Evolutionary conservation across 2,888 invertebrate species (phyloP).

Genomic region (Scaptomyza cyrtandrae): DNA sequence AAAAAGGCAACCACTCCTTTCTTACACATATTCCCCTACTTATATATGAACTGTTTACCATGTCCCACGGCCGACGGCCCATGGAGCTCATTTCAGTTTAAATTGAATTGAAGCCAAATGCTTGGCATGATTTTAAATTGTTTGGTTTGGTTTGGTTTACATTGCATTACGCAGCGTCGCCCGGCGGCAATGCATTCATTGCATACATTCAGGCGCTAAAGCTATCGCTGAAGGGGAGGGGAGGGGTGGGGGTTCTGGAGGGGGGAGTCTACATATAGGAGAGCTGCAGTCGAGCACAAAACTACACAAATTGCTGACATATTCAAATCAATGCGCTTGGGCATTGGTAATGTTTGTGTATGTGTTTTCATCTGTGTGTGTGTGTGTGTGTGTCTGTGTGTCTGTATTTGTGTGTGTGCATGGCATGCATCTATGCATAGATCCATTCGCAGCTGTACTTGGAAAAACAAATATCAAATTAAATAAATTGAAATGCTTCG

Average conservation of each 20-base stretch:
- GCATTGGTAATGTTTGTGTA: slow-evolving; percentile 49
- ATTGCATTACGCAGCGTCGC: slow-evolving; percentile 72
- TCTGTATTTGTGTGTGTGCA: slow-evolving; percentile 6
- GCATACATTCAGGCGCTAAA: slow-evolving; percentile 31
- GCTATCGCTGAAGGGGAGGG: slow-evolving; percentile 15
- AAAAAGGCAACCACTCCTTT: background rate
- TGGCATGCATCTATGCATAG: slow-evolving; percentile 46
- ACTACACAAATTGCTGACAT: slow-evolving; percentile 81
- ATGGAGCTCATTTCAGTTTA: slow-evolving; percentile 71
- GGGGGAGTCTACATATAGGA: background rate
- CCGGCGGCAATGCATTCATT: slow-evolving; percentile 40
- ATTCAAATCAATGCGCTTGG: slow-evolving; percentile 77
- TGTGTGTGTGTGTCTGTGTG: slow-evolving; percentile 21
- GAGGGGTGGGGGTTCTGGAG: slow-evolving; percentile 6
- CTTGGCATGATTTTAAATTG: slow-evolving; percentile 78
- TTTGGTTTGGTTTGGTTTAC: slow-evolving; percentile 81
- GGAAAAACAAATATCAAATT: slow-evolving; percentile 72
- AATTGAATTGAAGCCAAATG: slow-evolving; percentile 80
- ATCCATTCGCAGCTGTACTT: slow-evolving; percentile 47
- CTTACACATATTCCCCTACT: background rate
- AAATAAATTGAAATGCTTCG: slow-evolving; percentile 69
- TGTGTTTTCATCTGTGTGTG: slow-evolving; percentile 10
- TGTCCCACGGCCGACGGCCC: slow-evolving; percentile 14
- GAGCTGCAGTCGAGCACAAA: slow-evolving; percentile 68
- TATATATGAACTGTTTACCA: background rate